Base-by-base conservation (phyloP, 2,797 vertebrate genomes). In the Spinus pinus region DNA sequence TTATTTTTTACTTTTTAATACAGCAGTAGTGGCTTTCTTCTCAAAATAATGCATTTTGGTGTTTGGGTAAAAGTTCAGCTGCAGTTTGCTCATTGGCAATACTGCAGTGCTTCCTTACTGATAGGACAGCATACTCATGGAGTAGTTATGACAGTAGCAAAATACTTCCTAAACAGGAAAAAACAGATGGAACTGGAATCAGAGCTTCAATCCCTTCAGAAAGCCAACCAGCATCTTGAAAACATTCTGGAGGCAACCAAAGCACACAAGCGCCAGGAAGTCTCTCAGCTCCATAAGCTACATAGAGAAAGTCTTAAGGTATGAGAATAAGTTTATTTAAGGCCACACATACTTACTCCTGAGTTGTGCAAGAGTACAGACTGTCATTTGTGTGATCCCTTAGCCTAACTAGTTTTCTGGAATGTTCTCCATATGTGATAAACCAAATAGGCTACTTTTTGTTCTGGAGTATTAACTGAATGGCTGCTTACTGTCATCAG, bases 241-340 rank as follows among this genome's bases (percentile, higher is more conserved):
- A 99, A 99, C 46, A 99, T 99, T 97, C 97, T 99, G 95, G 99
- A 99, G 95, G 99, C 99, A 70, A 99, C 98, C 35, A 98, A 99
- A 85, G 98, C 98, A 42, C 98, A 98, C 95, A 99, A 98, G 93
- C 98, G 98, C 47, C 98, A 97, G 60, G 99, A 99, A 95, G 98
- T 99, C 35, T 99, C 98, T 64, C 98, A 99, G 83, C 96, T 99
- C 41, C 99, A 99, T 95, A 99, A 98, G 95, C 98, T 99, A 58
- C 99, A 99, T 1, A 98, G 98, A 42, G 99, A 99, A 97, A 99
- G 98, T 10, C 98, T 99, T 72, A 99, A 99, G 98, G 99, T 99
- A 96, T 77, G 75, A 27, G 14, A 37, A 41, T 47, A 33, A 65
- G 42, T 27, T 46, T 42, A 30, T 49, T 62, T 65, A 49, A 73